Conservation (phyloP, 2,113 vertebrate genomes). For the Xenus cinereus region DNA sequence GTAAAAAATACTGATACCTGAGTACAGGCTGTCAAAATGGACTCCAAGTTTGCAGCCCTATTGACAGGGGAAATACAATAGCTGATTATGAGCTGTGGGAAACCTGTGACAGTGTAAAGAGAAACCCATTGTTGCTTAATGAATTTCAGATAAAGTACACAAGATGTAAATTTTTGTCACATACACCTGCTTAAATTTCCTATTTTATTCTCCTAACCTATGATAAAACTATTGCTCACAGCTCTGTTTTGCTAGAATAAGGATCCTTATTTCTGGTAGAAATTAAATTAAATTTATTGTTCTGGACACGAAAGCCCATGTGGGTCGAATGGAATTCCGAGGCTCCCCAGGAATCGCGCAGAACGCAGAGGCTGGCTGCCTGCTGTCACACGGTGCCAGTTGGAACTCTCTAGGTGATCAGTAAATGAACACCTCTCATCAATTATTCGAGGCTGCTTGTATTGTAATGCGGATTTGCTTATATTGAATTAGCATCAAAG, state of each 20-base stretch:
- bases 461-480: slow-evolving; percentile 25
- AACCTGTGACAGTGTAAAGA: background rate
- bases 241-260: background rate
- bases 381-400: background rate
- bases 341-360: background rate
- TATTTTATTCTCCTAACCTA: background rate
- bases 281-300: background rate
- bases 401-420: background rate
- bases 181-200: background rate
- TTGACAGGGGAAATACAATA: background rate
- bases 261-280: background rate
- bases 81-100: background rate
- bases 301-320: fast-evolving
- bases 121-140: background rate
- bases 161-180: background rate
- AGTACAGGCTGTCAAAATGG: background rate
- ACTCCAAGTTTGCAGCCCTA: background rate
- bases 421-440: background rate
- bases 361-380: background rate
- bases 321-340: background rate
- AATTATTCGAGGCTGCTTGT: background rate
- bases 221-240: background rate
- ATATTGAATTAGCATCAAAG: slow-evolving; percentile 23
- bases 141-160: background rate
- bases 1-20: background rate